A percentile compares a stretch with the other conserved stretches of the same genome.
Conservation (phyloP, 2,797 vertebrate genomes). For the Philypnodon macrostomus region DNA sequence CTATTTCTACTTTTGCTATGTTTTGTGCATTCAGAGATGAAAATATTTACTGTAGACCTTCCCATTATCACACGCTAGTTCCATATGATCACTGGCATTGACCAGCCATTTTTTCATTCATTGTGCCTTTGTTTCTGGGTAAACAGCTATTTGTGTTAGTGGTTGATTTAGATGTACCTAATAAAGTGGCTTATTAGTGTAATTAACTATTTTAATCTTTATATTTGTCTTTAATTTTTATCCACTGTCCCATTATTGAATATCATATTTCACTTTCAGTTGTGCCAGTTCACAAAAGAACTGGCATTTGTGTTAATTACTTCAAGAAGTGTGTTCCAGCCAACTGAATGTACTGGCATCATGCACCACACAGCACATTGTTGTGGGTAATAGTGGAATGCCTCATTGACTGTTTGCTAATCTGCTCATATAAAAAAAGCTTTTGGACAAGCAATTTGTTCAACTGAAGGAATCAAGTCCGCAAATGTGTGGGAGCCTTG, state of each 20-base stretch:
- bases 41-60: no score
- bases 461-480: slow-evolving; percentile 44
- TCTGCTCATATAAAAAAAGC: slow-evolving; percentile 48
- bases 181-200: no score
- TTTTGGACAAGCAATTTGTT: slow-evolving; percentile 45
- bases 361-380: slow-evolving; percentile 37
- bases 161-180: no score
- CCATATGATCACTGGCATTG: no score
- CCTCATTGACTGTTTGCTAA: slow-evolving; percentile 62
- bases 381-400: slow-evolving; percentile 45
- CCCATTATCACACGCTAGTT: no score
- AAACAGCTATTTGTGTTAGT: no score
- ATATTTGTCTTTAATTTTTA: no score
- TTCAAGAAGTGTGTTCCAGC: slow-evolving; percentile 45
- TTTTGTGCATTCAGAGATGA: no score
- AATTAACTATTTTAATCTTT: no score
- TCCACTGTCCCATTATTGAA: slow-evolving; percentile 20
- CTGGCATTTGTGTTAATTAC: slow-evolving; percentile 51
- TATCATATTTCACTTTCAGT: slow-evolving; percentile 39
- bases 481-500: slow-evolving; percentile 22
- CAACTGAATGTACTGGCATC: slow-evolving; percentile 43
- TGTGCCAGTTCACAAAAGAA: slow-evolving; percentile 29
- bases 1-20: no score
- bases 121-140: no score
- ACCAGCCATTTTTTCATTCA: no score